A percentile compares a stretch with the other conserved stretches of the same genome.
These are phyloP conservation scores for Arctopsyche grandis DNA, from an alignment of 1,140 invertebrate species.

Conservation along the genomic window DNA sequence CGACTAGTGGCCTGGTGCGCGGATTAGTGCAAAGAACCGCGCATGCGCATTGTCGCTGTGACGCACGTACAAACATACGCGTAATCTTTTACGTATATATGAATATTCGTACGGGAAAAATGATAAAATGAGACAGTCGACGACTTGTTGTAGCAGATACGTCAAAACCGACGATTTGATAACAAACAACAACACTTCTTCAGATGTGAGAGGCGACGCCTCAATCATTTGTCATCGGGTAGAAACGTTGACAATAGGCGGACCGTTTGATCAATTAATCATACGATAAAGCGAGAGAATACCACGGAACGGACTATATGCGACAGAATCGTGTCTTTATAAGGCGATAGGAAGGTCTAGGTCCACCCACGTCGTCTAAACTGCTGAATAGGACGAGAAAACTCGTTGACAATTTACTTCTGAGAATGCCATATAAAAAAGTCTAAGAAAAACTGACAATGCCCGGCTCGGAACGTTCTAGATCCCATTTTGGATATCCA, in stretches of 20 bases:
- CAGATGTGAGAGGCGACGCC: neutral
- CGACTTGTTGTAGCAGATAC: neutral
- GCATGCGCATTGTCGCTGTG: too few relatives aligned
- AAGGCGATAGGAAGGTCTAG: neutral
- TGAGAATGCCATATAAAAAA: too few relatives aligned
- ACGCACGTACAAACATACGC: too few relatives aligned
- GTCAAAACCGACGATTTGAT: neutral
- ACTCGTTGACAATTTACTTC: too few relatives aligned
- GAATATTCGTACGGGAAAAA: neutral
- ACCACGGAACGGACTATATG: neutral
- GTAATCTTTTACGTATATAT: too few relatives aligned
- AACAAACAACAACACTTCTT: neutral
- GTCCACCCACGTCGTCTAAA: neutral
- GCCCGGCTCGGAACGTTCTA: too few relatives aligned
- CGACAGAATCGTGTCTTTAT: neutral
- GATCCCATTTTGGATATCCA: too few relatives aligned
- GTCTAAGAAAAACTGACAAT: too few relatives aligned
- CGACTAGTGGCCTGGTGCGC: too few relatives aligned
- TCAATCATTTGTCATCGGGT: neutral
- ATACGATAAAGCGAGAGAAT: neutral
- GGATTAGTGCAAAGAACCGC: too few relatives aligned
- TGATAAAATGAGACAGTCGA: neutral
- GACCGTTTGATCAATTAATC: slow-evolving; percentile 23
- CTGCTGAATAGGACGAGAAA: too few relatives aligned
- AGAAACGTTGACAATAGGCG: neutral